Base-by-base conservation (phyloP, 2,888 invertebrate genomes). In the Nomada ruficornis region DNA sequence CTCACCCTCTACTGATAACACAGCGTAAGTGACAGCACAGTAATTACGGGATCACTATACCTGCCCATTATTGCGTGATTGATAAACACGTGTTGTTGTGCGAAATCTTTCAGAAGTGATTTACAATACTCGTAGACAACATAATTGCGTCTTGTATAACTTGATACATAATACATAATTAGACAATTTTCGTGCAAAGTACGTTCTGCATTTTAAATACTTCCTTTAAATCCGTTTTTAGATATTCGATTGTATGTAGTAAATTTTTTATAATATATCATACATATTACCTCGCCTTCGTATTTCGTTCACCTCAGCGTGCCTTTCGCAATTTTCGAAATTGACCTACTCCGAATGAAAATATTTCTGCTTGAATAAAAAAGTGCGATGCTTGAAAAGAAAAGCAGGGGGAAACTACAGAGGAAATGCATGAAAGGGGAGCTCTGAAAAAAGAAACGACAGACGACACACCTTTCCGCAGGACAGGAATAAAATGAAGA, bases 401-500 rank as follows among this genome's bases (percentile, higher is more conserved):
- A 67, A 67, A 15, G 3, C 4, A 67, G 18, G 26, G 2, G 15
- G 20, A 50, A 60, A 29, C 7, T 7, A 13, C 7, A 36, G 15
- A 60, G 18, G 23, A 26, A 59, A 23, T 20, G 18, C 26, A 11
- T 52, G 11, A 71, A 71, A 62, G 60, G 4, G 13, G 26, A n/a
- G n/a, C 18, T 26, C 18, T 55, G 42, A 44, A 72, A 64, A 72
- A 29, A 13, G 26, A 26, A 44, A 54, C 2, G 55, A 29, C 10
- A 55, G 50, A 55, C 29, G 54, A 55, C 55, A 57, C 7, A 13
- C 63, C 44, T 64, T 55, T 44, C 3, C 10, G 44, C 23, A n/a
- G 72, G 26, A 42, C 36, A 47, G 4, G 20, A 63, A 44, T n/a
- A 59, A 64, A 75, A 59, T 59, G 44, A 7, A 29, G 54, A 36